Conservation (phyloP, 2,888 invertebrate species). For the Pyrrhia umbra region DNA sequence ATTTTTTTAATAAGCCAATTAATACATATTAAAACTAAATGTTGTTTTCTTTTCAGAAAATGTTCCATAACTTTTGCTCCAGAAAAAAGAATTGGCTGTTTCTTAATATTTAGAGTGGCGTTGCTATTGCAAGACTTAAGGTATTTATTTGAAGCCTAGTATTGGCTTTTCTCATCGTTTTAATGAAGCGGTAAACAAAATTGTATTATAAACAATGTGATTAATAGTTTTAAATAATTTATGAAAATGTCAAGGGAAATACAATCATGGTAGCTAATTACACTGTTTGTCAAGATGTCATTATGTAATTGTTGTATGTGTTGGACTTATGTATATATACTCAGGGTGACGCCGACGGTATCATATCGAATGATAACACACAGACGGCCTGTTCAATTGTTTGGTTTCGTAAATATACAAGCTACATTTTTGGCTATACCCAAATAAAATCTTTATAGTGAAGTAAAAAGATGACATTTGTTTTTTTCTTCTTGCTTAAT, state of each 20-base stretch:
- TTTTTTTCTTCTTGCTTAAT: neutral
- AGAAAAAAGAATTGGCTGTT: conserved; percentile 62
- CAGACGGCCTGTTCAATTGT: too few relatives aligned
- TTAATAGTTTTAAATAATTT: conserved; percentile 29
- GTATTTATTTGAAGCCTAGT: conserved; percentile 53
- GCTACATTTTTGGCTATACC: too few relatives aligned
- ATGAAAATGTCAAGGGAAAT: conserved; percentile 3
- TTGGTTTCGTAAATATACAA: too few relatives aligned
- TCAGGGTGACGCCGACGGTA: neutral
- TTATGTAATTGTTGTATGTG: conserved; percentile 3
- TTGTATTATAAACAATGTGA: conserved; percentile 42
- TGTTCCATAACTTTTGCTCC: conserved; percentile 61
- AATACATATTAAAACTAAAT: neutral
- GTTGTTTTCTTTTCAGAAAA: conserved; percentile 63
- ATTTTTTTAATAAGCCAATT: too few relatives aligned
- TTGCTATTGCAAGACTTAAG: conserved; percentile 72
- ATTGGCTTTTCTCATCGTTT: conserved; percentile 44
- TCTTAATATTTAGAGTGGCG: conserved; percentile 64
- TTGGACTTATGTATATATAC: neutral
- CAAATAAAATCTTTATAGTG: too few relatives aligned
- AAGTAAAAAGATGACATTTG: too few relatives aligned
- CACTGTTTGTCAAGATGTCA: conserved; percentile 7
- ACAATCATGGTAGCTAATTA: neutral
- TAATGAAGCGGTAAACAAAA: conserved; percentile 45
- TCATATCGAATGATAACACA: neutral